These are phyloP conservation scores for Tenthredo scrophulariae DNA, from an alignment of 2,888 invertebrate genomes.

Conservation along the genomic window DNA sequence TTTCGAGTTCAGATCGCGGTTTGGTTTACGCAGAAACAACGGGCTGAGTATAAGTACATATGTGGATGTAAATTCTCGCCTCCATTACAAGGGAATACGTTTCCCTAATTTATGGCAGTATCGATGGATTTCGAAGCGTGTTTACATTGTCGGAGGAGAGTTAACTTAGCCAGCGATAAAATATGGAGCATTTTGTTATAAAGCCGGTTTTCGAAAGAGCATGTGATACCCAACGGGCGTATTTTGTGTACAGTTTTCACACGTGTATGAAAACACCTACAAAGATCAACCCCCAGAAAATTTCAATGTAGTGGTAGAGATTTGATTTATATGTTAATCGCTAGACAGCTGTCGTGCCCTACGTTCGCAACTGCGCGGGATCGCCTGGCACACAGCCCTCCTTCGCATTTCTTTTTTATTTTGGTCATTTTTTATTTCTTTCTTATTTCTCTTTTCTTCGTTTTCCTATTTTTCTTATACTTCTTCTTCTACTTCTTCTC, in stretches of 20 bases:
- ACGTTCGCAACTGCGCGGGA: constrained; percentile 65
- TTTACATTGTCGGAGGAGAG: constrained; percentile 11
- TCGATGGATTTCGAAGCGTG: constrained; percentile 25
- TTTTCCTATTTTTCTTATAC: neutral
- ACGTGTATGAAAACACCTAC: constrained; percentile 6
- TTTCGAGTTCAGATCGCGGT: neutral
- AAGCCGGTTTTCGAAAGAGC: neutral
- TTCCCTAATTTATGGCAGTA: constrained; percentile 38
- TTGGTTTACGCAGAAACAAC: neutral
- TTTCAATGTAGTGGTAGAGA: constrained; percentile 52
- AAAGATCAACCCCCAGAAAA: neutral
- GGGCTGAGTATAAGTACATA: neutral
- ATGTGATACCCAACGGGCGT: neutral
- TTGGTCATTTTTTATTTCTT: constrained; percentile 14
- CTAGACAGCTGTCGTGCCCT: constrained; percentile 68
- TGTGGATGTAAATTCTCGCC: constrained; percentile 3
- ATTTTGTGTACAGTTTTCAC: neutral
- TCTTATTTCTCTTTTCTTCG: neutral
- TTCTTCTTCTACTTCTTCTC: neutral
- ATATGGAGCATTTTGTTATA: neutral
- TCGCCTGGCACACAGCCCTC: constrained; percentile 54
- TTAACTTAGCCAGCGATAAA: constrained; percentile 8
- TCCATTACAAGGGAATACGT: constrained; percentile 19
- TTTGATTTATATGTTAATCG: constrained; percentile 78
- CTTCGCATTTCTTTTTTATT: neutral